phyloP scores from a whole-genome alignment of 2,113 vertebrate genomes.

The Poicephalus gulielmi region DNA sequence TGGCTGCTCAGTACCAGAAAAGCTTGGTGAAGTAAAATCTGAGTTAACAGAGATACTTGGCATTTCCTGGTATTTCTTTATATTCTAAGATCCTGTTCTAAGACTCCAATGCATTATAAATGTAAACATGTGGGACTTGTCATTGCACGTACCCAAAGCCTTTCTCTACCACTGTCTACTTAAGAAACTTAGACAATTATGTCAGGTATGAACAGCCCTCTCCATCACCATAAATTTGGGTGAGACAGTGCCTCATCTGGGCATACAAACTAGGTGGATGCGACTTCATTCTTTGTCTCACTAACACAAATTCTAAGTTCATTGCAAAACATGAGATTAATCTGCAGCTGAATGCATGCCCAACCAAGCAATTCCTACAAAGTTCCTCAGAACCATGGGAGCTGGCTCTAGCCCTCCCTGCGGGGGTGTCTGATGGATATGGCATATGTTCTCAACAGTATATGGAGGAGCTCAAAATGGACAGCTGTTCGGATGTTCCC shows the following conservation, averaged over 20 bases:
- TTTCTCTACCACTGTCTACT: not conserved
- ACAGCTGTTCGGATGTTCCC: conserved; percentile 41
- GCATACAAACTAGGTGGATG: not conserved
- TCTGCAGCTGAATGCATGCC: not conserved
- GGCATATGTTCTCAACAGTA: not conserved
- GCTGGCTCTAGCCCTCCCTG: not conserved
- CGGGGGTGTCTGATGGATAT: not conserved
- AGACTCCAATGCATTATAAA: not conserved
- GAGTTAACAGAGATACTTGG: not conserved
- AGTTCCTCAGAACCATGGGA: not conserved
- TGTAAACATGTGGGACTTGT: not conserved
- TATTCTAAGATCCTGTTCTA: not conserved
- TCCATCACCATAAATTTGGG: not conserved
- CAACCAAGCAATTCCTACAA: not conserved
- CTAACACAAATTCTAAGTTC: not conserved
- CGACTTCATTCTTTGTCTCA: not conserved
- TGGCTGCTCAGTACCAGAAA: not conserved
- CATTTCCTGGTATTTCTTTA: not conserved
- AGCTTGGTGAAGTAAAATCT: not conserved
- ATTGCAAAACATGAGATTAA: not conserved
- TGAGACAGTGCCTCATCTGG: not conserved
- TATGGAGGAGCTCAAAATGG: not conserved
- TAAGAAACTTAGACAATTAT: not conserved
- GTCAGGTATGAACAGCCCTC: not conserved
- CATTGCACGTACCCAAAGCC: not conserved